Conservation (phyloP, 2,797 vertebrate genomes). For the Uromys caudimaculatus region DNA sequence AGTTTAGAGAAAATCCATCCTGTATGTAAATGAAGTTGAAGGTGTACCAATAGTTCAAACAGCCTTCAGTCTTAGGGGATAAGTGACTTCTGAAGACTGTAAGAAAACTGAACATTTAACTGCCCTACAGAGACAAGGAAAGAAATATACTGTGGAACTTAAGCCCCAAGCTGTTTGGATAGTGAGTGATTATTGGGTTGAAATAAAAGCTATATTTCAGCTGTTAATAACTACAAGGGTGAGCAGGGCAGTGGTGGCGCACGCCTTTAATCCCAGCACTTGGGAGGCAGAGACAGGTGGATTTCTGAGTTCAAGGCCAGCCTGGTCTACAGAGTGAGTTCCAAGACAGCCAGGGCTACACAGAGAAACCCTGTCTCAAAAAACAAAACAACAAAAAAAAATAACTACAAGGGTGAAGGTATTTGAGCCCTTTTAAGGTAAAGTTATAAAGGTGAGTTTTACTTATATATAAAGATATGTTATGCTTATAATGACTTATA, state of each 20-base stretch:
- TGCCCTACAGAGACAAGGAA: constrained; percentile 39
- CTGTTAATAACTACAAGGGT: neutral
- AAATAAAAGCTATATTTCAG: constrained; percentile 14
- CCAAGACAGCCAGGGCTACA: too few relatives aligned
- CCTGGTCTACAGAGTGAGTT: too few relatives aligned
- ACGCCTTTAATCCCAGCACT: too few relatives aligned
- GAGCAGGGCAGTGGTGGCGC: too few relatives aligned
- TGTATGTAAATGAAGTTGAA: constrained; percentile 43
- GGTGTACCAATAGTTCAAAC: neutral
- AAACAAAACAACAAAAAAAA: too few relatives aligned
- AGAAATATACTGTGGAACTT: neutral
- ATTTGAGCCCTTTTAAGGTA: constrained; percentile 48
- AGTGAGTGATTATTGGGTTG: constrained; percentile 7
- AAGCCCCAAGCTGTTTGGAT: neutral
- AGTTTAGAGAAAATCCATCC: neutral
- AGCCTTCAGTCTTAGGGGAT: neutral
- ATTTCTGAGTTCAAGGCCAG: too few relatives aligned
- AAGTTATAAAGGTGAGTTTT: constrained; percentile 22
- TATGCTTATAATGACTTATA: neutral
- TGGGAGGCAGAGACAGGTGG: too few relatives aligned
- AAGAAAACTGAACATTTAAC: neutral
- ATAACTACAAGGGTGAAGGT: neutral
- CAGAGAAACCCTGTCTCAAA: too few relatives aligned
- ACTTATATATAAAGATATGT: neutral
- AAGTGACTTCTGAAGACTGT: neutral